Conservation (phyloP, 2,113 vertebrate species). For the Scolopax mira region DNA sequence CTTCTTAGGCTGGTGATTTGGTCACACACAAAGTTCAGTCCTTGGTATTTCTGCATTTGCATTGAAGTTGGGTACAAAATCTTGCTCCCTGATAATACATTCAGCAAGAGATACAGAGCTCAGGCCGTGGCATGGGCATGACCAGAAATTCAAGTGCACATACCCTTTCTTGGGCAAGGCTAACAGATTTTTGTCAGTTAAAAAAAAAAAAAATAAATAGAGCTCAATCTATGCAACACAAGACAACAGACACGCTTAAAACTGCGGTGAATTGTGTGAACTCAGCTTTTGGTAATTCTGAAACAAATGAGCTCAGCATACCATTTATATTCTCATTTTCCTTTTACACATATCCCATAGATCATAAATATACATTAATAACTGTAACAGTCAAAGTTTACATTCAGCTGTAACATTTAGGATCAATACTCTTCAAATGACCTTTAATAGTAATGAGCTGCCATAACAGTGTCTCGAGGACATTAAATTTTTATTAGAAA, state of each 20-base stretch:
- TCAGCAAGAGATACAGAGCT: not conserved
- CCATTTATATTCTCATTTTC: conserved; percentile 57
- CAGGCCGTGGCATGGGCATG: not conserved
- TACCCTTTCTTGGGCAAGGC: not conserved
- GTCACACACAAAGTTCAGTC: not conserved
- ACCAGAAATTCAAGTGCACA: not conserved
- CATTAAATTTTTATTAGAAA: conserved; percentile 71
- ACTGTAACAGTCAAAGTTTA: conserved; percentile 67
- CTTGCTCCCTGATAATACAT: not conserved
- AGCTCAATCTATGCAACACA: not conserved
- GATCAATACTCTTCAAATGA: conserved; percentile 71
- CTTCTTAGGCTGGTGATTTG: not conserved
- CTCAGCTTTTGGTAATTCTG: conserved; percentile 11
- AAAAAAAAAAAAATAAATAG: not conserved
- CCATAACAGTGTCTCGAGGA: conserved; percentile 64
- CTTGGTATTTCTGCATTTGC: not conserved
- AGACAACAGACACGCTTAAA: not conserved
- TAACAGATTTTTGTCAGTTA: not conserved
- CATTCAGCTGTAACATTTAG: conserved; percentile 61
- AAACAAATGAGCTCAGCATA: conserved; percentile 46
- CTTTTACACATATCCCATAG: conserved; percentile 36
- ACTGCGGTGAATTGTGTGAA: not conserved
- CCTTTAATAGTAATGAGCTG: conserved; percentile 69
- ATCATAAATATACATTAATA: conserved; percentile 69
- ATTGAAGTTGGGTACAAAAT: not conserved